A percentile compares a stretch with the other conserved stretches of the same genome.
phyloP scores from a whole-genome alignment of 2,113 vertebrate species.

The Poicephalus meyeri region DNA sequence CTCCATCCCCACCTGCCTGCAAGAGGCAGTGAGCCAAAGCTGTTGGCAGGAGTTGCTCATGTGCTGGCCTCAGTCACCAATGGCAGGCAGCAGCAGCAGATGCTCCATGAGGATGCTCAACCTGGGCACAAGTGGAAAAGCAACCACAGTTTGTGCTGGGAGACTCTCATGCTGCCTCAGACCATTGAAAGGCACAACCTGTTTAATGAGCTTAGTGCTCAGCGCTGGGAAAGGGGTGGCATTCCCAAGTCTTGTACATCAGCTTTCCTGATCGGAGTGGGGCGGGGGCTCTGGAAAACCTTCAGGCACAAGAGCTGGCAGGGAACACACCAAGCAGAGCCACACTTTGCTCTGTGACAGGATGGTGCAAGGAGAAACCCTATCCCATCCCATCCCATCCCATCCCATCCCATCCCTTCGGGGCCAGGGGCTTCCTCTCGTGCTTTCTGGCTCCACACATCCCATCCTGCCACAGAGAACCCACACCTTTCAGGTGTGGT shows the following conservation, averaged over 20 bases:
- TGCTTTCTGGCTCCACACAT: background rate
- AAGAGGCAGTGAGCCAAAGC: background rate
- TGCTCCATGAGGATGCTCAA: background rate
- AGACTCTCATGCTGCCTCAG: fast-evolving
- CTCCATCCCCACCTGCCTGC: background rate
- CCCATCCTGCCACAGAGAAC: background rate
- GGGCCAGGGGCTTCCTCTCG: background rate
- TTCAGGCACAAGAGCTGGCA: background rate
- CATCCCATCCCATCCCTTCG: background rate
- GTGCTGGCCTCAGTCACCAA: fast-evolving
- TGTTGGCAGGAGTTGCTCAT: background rate
- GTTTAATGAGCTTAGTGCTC: background rate
- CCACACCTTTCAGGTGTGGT: too few relatives aligned
- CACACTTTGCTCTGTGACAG: background rate
- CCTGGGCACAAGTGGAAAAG: background rate
- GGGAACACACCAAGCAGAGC: background rate
- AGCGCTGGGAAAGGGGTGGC: background rate
- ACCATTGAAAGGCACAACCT: background rate
- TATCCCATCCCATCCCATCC: too few relatives aligned
- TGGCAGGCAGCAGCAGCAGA: background rate
- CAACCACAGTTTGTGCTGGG: background rate
- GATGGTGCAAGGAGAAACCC: background rate
- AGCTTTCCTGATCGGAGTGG: fast-evolving
- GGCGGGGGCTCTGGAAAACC: background rate
- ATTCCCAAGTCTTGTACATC: background rate